Conservation (phyloP, 2,797 vertebrate species). For the Gallirallus australis region DNA sequence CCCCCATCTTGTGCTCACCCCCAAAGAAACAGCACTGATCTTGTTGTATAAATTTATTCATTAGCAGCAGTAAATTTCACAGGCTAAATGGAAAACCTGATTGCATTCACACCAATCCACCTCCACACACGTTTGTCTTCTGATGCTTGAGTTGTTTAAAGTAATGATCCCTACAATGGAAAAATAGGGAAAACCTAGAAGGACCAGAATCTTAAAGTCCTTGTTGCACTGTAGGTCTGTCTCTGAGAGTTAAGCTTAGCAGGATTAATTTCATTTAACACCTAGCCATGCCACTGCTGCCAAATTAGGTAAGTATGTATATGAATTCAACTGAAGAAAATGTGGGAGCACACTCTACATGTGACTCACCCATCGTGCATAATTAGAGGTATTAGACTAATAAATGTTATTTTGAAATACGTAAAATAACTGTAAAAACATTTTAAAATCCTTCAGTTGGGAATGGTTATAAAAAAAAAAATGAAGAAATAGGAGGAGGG, state of each 20-base stretch:
- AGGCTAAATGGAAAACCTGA: not conserved
- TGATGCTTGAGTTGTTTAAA: not conserved
- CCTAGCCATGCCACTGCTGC: not conserved
- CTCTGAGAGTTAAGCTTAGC: not conserved
- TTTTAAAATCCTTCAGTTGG: slow-evolving; percentile 24
- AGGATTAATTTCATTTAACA: slow-evolving; percentile 21
- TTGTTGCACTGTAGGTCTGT: not conserved
- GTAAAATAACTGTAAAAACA: slow-evolving; percentile 37
- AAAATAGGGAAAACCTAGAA: not conserved
- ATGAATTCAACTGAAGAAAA: slow-evolving; percentile 20
- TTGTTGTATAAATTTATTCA: not conserved
- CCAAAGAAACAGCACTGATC: not conserved
- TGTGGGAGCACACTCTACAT: not conserved
- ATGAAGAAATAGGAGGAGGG: not conserved
- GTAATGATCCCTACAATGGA: not conserved
- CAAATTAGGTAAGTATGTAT: slow-evolving; percentile 2
- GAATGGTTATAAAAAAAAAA: not conserved
- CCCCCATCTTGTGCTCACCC: not conserved
- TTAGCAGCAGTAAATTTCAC: not conserved
- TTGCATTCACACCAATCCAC: not conserved
- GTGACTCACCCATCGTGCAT: slow-evolving; percentile 34
- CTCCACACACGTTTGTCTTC: not conserved
- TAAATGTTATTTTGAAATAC: slow-evolving; percentile 57
- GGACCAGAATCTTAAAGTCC: not conserved
- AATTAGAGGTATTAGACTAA: slow-evolving; percentile 51